Conservation (phyloP, 2,888 invertebrate genomes). For the Geophilus truncorum region DNA sequence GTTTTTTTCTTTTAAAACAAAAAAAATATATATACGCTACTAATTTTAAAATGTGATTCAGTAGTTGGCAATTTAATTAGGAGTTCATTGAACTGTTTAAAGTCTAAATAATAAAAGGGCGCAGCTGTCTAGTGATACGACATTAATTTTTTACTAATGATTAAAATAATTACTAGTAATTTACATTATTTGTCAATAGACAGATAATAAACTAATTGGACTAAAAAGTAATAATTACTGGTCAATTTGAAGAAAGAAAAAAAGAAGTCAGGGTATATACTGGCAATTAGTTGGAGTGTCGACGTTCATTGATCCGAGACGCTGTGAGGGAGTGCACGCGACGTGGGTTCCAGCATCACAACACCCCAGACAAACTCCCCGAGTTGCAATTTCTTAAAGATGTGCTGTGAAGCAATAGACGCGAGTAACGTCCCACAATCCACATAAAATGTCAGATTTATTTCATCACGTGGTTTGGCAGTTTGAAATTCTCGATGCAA, state of each 20-base stretch:
- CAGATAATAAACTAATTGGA: not conserved
- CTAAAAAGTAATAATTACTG: not conserved
- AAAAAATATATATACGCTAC: not conserved
- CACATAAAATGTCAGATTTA: not conserved
- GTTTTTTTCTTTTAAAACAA: not conserved
- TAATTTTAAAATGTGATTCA: not conserved
- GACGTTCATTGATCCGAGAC: not conserved
- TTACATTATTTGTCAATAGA: not conserved
- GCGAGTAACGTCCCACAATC: not conserved
- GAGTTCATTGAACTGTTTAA: not conserved
- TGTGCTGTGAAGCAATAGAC: not conserved
- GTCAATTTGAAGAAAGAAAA: not conserved
- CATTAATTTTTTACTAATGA: too few relatives aligned
- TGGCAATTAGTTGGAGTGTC: constrained; percentile 7
- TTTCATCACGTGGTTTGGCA: not conserved
- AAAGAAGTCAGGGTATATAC: not conserved
- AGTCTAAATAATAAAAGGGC: too few relatives aligned
- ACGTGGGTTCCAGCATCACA: not conserved
- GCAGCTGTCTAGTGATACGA: too few relatives aligned
- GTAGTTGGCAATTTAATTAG: not conserved
- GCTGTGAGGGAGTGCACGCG: constrained; percentile 8
- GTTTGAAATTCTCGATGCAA: not conserved
- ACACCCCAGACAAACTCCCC: not conserved
- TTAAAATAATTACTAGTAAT: not conserved
- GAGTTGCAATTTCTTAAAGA: not conserved